Conservation (phyloP, 2,888 invertebrate genomes). For the Acanthopleura granulata region DNA sequence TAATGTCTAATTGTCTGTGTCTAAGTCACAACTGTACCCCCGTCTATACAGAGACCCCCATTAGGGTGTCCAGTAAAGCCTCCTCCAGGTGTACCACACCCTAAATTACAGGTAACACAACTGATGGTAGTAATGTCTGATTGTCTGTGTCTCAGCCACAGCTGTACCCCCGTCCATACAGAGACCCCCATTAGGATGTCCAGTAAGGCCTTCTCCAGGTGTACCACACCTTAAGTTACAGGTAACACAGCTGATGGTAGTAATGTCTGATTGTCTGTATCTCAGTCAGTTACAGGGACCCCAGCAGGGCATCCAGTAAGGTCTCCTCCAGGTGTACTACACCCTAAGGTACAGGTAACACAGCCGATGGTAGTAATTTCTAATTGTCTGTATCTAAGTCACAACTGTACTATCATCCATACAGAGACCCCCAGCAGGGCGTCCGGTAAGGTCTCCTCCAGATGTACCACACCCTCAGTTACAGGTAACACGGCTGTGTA, state of each 20-base stretch:
- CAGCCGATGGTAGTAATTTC: not conserved
- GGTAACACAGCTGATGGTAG: not conserved
- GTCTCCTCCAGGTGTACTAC: conserved; percentile 25
- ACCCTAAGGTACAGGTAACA: not conserved
- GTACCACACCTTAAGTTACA: not conserved
- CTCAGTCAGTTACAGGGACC: too few relatives aligned
- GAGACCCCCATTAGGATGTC: conserved; percentile 16
- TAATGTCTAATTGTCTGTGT: too few relatives aligned
- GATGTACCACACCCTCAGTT: conserved; percentile 14
- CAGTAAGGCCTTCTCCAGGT: conserved; percentile 26
- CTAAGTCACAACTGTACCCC: too few relatives aligned
- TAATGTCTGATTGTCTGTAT: too few relatives aligned
- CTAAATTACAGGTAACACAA: not conserved
- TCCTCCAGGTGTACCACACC: conserved; percentile 25
- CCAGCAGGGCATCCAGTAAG: conserved; percentile 21
- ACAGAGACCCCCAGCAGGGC: conserved; percentile 16
- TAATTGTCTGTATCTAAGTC: too few relatives aligned
- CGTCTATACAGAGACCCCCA: not conserved
- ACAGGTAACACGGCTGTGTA: not conserved
- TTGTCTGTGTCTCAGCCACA: too few relatives aligned
- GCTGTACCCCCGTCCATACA: too few relatives aligned
- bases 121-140: too few relatives aligned
- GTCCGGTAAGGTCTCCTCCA: conserved; percentile 23
- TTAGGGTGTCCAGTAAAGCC: conserved; percentile 20
- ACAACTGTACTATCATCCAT: too few relatives aligned